Evolutionary conservation across 2,113 vertebrate species (phyloP).

Genomic region (Solea senegalensis): DNA sequence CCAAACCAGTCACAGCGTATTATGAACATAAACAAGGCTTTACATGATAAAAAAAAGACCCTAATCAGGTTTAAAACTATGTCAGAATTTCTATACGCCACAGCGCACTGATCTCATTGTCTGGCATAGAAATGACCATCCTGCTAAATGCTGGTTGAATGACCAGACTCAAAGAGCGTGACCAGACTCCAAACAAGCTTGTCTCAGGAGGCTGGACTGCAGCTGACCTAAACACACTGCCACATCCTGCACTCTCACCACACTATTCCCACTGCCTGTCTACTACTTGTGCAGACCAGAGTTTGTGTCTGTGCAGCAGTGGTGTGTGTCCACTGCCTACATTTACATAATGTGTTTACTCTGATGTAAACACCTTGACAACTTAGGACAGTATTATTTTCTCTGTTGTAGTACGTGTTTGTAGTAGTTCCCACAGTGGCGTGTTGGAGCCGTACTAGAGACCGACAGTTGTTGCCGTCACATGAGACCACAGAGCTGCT

Average conservation of each 20-base stretch:
- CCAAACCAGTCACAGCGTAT: not conserved
- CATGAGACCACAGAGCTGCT: not conserved
- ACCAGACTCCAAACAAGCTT: constrained; percentile 41
- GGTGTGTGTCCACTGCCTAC: not conserved
- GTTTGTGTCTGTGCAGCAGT: constrained; percentile 6
- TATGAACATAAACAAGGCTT: not conserved
- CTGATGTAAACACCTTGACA: constrained; percentile 3
- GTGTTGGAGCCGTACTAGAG: not conserved
- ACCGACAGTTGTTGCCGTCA: not conserved
- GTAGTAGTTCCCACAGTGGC: not conserved
- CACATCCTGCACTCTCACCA: constrained; percentile 6
- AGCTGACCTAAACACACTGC: constrained; percentile 31
- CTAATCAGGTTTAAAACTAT: constrained; percentile 2
- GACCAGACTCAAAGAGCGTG: constrained; percentile 35
- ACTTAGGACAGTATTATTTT: not conserved
- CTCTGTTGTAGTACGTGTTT: not conserved
- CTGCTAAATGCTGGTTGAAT: constrained; percentile 29
- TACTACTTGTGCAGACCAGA: not conserved
- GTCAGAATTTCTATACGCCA: not conserved
- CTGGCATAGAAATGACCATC: constrained; percentile 19
- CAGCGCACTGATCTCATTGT: constrained; percentile 40
- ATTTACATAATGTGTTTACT: not conserved
- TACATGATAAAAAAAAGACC: constrained; percentile 3
- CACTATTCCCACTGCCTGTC: constrained; percentile 2
- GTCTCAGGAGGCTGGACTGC: constrained; percentile 19